Conservation (phyloP, 2,888 invertebrate genomes). For the Ditula angustiorana region DNA sequence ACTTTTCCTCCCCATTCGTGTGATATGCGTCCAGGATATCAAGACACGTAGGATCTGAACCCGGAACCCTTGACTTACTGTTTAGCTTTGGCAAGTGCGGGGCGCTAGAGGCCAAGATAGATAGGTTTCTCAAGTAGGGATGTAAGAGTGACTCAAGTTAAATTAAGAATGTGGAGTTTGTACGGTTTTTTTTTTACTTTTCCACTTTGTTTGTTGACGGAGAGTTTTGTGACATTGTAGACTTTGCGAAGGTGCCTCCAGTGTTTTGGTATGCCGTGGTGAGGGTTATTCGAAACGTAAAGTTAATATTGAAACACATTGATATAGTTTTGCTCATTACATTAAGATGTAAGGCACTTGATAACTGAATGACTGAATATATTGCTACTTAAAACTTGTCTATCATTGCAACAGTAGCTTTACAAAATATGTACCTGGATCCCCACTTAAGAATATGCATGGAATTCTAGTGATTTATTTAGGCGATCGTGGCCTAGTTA, state of each 20-base stretch:
- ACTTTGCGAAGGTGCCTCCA: constrained; percentile 65
- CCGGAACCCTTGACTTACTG: constrained; percentile 41
- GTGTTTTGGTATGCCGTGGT: constrained; percentile 43
- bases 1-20: constrained; percentile 68
- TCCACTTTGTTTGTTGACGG: constrained; percentile 81
- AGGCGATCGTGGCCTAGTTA: too few relatives aligned
- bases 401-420: too few relatives aligned
- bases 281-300: constrained; percentile 3
- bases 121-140: constrained; percentile 70
- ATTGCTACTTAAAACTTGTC: too few relatives aligned
- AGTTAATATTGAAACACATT: not conserved
- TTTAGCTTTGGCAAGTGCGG: constrained; percentile 22
- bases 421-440: too few relatives aligned
- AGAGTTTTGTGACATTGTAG: constrained; percentile 84
- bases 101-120: constrained; percentile 48
- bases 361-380: too few relatives aligned
- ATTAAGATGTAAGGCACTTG: too few relatives aligned
- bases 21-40: constrained; percentile 65
- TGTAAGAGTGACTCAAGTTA: constrained; percentile 85
- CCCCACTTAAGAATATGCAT: too few relatives aligned
- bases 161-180: constrained; percentile 85
- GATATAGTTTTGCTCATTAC: too few relatives aligned
- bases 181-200: constrained; percentile 69
- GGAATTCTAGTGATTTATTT: too few relatives aligned
- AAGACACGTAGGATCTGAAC: constrained; percentile 52